Conservation (phyloP, 92 coral and sea anemone genomes). For the Blastomussa wellsi region DNA sequence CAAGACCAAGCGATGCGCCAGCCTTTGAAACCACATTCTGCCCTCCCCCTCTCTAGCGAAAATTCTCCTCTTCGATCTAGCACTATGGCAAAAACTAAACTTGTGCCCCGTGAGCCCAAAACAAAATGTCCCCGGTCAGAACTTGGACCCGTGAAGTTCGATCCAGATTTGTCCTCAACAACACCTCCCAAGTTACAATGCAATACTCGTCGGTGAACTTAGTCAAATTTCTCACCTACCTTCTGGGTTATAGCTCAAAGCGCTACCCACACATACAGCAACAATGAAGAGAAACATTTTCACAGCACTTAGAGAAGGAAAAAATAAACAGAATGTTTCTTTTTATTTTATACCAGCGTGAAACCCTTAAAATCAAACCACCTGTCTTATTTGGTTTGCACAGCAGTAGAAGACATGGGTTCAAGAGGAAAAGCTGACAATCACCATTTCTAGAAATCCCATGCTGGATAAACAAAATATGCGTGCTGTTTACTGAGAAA, state of each 20-base stretch:
- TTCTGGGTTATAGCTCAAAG: constrained; percentile 16
- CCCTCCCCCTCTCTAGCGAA: too few species aligned
- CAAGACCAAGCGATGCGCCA: too few species aligned
- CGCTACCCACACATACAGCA: not conserved
- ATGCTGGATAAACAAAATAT: not conserved
- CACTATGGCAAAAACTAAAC: too few species aligned
- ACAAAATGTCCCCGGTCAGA: not conserved
- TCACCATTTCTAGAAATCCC: not conserved
- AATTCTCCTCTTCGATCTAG: too few species aligned
- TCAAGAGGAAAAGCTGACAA: constrained; percentile 10
- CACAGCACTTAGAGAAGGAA: not conserved
- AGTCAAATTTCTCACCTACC: not conserved
- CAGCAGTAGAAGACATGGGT: not conserved
- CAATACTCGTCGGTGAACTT: not conserved
- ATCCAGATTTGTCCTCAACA: not conserved
- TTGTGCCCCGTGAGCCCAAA: too few species aligned
- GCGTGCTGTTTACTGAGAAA: not conserved
- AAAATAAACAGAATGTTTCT: not conserved
- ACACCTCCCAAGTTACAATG: not conserved
- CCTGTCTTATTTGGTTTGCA: constrained; percentile 2
- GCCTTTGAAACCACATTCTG: too few species aligned
- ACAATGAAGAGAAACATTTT: constrained; percentile 29
- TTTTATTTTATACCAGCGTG: not conserved
- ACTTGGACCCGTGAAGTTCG: too few species aligned
- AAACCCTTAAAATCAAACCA: not conserved